A percentile compares a stretch with the other conserved stretches of the same genome.
Conservation (phyloP, 2,888 invertebrate genomes). For the Athalia circularis region DNA sequence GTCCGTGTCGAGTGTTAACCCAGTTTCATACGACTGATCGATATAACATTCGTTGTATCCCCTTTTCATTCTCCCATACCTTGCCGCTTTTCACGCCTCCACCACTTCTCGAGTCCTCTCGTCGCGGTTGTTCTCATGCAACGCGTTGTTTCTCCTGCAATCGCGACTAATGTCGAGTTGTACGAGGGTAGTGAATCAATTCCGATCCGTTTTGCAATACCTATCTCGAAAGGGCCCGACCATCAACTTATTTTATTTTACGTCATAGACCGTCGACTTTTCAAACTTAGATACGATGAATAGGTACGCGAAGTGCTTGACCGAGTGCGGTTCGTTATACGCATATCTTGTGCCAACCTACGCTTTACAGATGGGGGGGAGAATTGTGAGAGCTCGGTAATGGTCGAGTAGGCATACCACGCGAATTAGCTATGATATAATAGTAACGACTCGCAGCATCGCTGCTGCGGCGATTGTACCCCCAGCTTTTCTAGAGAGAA, state of each 20-base stretch:
- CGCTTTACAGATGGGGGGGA: background rate
- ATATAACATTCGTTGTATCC: conserved; percentile 40
- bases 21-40: conserved; percentile 57
- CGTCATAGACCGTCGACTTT: too few relatives aligned
- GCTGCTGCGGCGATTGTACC: background rate
- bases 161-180: too few relatives aligned
- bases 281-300: background rate
- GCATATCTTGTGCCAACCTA: background rate
- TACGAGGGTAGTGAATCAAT: too few relatives aligned
- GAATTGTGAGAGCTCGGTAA: background rate
- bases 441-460: background rate
- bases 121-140: background rate
- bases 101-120: background rate
- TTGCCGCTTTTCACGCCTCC: background rate
- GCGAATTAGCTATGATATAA: background rate
- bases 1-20: conserved; percentile 58
- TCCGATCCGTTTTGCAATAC: too few relatives aligned
- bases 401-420: background rate
- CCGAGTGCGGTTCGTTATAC: too few relatives aligned
- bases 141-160: too few relatives aligned
- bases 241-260: too few relatives aligned
- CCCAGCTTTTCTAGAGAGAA: background rate
- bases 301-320: background rate
- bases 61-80: background rate
- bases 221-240: too few relatives aligned